phyloP scores from a whole-genome alignment of 2,797 vertebrate genomes.

The Spondyliosoma cantharus region DNA sequence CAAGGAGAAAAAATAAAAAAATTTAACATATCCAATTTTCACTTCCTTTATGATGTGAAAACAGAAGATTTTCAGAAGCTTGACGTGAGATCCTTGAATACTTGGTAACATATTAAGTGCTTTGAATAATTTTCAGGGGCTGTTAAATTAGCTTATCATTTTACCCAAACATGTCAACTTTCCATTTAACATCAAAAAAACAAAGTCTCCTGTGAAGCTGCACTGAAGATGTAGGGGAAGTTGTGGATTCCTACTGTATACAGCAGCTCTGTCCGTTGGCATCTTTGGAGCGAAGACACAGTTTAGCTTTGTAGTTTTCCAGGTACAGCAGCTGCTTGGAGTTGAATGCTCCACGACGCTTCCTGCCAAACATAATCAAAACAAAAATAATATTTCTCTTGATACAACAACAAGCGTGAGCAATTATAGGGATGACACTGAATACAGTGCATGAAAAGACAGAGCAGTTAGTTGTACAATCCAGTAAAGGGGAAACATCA shows the following conservation, averaged over 20 bases:
- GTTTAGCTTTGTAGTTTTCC: conserved; percentile 97
- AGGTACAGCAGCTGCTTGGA: conserved; percentile 98
- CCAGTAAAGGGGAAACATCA: neutral
- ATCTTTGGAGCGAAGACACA: conserved; percentile 95
- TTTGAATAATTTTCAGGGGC: neutral
- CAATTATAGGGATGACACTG: neutral
- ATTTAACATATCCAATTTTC: neutral
- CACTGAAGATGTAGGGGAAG: conserved; percentile 8
- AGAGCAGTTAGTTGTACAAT: neutral
- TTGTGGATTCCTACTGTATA: conserved; percentile 86
- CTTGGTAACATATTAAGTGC: neutral
- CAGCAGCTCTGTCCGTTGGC: conserved; percentile 93
- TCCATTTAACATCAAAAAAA: conserved; percentile 15
- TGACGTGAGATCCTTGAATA: neutral
- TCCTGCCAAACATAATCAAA: conserved; percentile 83
- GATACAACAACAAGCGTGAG: neutral
- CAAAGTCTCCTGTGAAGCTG: conserved; percentile 21
- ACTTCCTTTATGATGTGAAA: neutral
- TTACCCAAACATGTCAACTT: conserved; percentile 11
- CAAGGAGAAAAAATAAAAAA: conserved; percentile 9
- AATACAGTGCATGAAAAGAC: neutral
- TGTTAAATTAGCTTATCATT: neutral
- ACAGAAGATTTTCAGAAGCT: conserved; percentile 4
- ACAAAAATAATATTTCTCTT: neutral
- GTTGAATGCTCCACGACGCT: conserved; percentile 97